These are phyloP conservation scores for Brachirus orientalis DNA, from an alignment of 2,113 vertebrate genomes.

Conservation along the genomic window DNA sequence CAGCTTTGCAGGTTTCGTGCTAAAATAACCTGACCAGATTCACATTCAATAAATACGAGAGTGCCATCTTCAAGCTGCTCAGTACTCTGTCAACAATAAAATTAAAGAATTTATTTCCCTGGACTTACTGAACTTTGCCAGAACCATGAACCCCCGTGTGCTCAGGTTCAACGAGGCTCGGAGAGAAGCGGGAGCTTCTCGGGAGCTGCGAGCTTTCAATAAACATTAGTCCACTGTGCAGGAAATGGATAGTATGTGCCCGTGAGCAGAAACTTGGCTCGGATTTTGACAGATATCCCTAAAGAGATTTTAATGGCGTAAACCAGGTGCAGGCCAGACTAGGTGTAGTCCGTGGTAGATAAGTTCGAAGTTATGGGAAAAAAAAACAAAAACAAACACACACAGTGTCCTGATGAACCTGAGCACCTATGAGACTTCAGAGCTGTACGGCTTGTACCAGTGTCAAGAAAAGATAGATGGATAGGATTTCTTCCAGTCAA, in stretches of 20 bases:
- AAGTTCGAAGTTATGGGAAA: constrained; percentile 22
- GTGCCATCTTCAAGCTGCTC: not conserved
- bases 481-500: not conserved
- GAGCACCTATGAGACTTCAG: constrained; percentile 24
- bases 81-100: not conserved
- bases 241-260: not conserved
- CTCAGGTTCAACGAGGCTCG: constrained; percentile 13
- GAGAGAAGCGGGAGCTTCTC: not conserved
- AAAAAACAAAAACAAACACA: constrained; percentile 27
- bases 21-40: not conserved
- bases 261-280: constrained; percentile 22
- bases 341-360: constrained; percentile 24
- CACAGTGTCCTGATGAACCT: constrained; percentile 31
- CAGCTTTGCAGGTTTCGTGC: not conserved
- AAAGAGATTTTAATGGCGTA: constrained; percentile 20
- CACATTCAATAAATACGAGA: not conserved
- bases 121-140: not conserved
- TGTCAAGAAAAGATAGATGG: constrained; percentile 33
- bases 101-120: not conserved
- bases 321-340: not conserved
- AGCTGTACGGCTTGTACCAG: not conserved
- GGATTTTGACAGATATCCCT: not conserved
- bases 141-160: not conserved
- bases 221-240: not conserved
- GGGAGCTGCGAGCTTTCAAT: not conserved